Evolutionary conservation across 2,888 invertebrate genomes (phyloP).

Genomic region (Drosophila conformis): DNA sequence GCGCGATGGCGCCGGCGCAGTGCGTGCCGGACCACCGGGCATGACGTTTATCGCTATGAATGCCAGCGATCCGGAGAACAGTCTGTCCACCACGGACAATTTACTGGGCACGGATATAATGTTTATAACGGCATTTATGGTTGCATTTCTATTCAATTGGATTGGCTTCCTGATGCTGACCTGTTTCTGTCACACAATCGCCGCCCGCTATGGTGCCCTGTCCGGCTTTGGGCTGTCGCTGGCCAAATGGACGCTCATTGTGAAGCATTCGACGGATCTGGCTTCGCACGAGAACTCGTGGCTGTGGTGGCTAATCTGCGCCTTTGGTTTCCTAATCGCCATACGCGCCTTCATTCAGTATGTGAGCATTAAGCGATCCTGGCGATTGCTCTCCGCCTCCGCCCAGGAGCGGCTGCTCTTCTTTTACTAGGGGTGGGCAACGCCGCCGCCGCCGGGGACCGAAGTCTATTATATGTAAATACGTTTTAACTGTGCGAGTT

Average conservation of each 20-base stretch:
- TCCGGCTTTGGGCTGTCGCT: constrained; percentile 96
- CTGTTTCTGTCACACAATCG: constrained; percentile 97
- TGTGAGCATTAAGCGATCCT: constrained; percentile 94
- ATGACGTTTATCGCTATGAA: constrained; percentile 92
- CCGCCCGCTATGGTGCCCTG: constrained; percentile 95
- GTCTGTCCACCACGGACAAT: constrained; percentile 91
- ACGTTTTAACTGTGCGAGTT: constrained; percentile 53
- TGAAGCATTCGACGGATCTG: constrained; percentile 95
- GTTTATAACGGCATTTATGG: constrained; percentile 97
- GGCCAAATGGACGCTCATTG: constrained; percentile 97
- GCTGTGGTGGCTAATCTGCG: constrained; percentile 97
- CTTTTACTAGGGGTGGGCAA: constrained; percentile 88
- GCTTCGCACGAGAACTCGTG: constrained; percentile 95
- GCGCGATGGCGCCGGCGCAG: constrained; percentile 65
- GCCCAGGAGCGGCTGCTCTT: constrained; percentile 94
- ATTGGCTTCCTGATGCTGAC: constrained; percentile 95
- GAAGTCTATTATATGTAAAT: constrained; percentile 53
- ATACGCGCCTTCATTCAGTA: constrained; percentile 95
- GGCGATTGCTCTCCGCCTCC: constrained; percentile 93
- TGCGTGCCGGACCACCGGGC: constrained; percentile 85
- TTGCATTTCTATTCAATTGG: constrained; percentile 98
- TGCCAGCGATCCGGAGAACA: constrained; percentile 88
- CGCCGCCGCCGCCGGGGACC: constrained; percentile 26
- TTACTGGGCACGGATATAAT: constrained; percentile 96
- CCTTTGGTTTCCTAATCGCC: constrained; percentile 94